Percentiles rank a stretch among this genome's conserved stretches.
Conservation (phyloP, 2,113 vertebrate species). For the Rhinopithecus roxellana region DNA sequence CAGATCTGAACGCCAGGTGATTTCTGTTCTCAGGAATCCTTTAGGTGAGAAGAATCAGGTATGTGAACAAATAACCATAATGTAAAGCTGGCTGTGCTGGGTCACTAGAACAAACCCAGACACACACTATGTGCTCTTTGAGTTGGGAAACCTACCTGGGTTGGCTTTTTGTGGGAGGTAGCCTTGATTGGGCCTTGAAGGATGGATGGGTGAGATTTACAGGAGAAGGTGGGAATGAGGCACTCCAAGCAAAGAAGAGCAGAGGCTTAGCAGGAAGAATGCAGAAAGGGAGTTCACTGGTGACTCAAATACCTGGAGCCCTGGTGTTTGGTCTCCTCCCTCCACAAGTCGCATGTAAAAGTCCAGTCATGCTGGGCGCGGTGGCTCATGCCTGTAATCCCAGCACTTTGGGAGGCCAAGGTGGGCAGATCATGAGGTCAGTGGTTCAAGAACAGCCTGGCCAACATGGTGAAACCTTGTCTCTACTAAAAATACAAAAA, state of each 20-base stretch:
- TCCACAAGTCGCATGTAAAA: background rate
- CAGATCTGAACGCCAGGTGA: background rate
- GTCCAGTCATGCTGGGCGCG: background rate
- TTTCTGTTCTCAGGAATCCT: background rate
- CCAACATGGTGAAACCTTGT: too few relatives aligned
- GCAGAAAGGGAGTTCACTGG: too few relatives aligned
- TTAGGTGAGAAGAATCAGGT: background rate
- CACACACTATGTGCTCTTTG: too few relatives aligned
- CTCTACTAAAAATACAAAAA: too few relatives aligned
- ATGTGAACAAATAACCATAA: too few relatives aligned
- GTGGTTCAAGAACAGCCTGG: too few relatives aligned
- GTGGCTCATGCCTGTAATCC: too few relatives aligned
- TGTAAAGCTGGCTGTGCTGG: too few relatives aligned
- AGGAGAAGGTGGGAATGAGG: background rate
- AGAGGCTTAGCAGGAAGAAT: background rate
- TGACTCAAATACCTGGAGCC: background rate
- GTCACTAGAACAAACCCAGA: background rate
- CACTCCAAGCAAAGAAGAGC: background rate
- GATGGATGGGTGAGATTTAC: background rate
- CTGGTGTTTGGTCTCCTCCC: background rate
- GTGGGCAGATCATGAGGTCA: too few relatives aligned
- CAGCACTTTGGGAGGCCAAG: too few relatives aligned
- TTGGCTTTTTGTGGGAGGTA: background rate
- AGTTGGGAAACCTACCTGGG: background rate
- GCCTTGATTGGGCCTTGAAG: background rate